Evolutionary conservation across 2,113 vertebrate species (phyloP).

Genomic region (Numida meleagris): DNA sequence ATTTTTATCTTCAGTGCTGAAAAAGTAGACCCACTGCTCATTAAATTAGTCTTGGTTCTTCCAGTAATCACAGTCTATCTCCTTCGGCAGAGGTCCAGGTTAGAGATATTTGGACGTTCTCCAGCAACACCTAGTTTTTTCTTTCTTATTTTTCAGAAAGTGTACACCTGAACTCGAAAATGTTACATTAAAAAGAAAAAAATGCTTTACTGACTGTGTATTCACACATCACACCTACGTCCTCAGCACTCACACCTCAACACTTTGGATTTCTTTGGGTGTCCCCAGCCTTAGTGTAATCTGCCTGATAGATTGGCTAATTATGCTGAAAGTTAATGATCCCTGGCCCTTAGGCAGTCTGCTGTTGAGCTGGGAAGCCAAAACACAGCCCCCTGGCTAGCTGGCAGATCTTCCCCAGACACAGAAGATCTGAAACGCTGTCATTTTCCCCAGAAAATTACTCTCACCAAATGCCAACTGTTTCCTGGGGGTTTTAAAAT

Average conservation of each 20-base stretch:
- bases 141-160: neutral
- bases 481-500: neutral
- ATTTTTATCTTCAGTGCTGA: slow-evolving; percentile 58
- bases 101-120: slow-evolving; percentile 19
- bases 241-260: neutral
- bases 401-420: slow-evolving; percentile 7
- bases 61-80: neutral
- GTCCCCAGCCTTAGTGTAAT: neutral
- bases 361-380: neutral
- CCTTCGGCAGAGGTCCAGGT: neutral
- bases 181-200: neutral
- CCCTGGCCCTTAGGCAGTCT: neutral
- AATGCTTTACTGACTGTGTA: neutral
- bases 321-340: slow-evolving; percentile 36
- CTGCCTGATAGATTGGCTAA: slow-evolving; percentile 27
- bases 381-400: neutral
- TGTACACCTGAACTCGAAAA: neutral
- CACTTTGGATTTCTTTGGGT: neutral
- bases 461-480: neutral
- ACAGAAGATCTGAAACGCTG: neutral
- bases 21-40: slow-evolving; percentile 15
- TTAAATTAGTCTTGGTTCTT: slow-evolving; percentile 43
- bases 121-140: neutral
- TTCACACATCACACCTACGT: neutral
- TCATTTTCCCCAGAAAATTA: neutral